Percentiles rank a stretch among this genome's conserved stretches.
These are phyloP conservation scores for Coregonus ussuriensis DNA, from an alignment of 2,797 vertebrate species.

Conservation along the genomic window DNA sequence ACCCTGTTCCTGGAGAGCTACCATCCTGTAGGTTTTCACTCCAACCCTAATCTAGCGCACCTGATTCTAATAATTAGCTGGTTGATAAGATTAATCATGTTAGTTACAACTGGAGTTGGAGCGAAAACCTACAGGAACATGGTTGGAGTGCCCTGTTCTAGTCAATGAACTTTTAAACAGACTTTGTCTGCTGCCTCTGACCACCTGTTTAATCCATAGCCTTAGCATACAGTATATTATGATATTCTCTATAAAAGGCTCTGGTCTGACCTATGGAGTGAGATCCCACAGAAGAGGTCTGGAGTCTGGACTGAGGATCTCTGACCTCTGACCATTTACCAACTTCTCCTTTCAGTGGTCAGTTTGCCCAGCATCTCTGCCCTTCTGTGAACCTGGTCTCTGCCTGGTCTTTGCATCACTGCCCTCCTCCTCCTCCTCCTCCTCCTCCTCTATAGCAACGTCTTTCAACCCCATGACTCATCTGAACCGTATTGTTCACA, in stretches of 20 bases:
- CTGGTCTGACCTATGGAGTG: not conserved
- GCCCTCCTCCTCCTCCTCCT: too few species aligned
- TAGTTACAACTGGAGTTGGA: too few species aligned
- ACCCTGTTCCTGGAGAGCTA: too few species aligned
- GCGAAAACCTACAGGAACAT: too few species aligned
- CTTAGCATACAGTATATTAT: not conserved
- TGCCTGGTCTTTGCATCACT: not conserved
- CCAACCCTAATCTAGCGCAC: too few species aligned
- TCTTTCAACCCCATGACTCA: not conserved
- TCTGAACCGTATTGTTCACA: too few species aligned
- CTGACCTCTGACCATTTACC: not conserved
- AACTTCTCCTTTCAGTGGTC: not conserved
- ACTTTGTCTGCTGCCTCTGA: not conserved
- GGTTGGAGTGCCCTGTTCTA: too few species aligned
- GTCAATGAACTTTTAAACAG: not conserved
- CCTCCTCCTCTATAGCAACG: not conserved
- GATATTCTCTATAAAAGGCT: not conserved
- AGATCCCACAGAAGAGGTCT: conserved; percentile 13
- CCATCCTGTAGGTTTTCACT: too few species aligned
- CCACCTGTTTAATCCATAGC: not conserved
- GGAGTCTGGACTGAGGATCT: not conserved
- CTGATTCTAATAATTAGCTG: too few species aligned
- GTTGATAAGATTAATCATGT: too few species aligned
- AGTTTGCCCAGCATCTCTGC: not conserved
- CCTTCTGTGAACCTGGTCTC: not conserved